These are phyloP conservation scores for Pimephales promelas DNA, from an alignment of 2,113 vertebrate genomes.

Conservation along the genomic window DNA sequence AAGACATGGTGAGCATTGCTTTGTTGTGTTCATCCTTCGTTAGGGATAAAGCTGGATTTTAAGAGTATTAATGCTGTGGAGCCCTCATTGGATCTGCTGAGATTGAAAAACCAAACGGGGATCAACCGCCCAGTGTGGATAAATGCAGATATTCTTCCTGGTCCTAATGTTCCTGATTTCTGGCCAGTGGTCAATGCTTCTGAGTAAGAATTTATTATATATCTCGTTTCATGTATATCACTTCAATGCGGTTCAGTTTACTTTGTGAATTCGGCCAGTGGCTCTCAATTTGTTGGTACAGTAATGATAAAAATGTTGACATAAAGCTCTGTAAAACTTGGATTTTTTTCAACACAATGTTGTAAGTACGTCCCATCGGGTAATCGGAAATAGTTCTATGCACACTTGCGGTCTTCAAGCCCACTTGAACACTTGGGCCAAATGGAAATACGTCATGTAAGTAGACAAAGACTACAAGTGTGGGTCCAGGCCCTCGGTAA, in stretches of 20 bases:
- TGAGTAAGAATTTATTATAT: conserved; percentile 50
- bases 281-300: background rate
- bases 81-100: conserved; percentile 72
- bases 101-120: conserved; percentile 58
- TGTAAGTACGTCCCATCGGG: too few species aligned
- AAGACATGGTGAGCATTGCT: background rate
- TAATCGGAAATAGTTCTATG: too few species aligned
- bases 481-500: too few species aligned
- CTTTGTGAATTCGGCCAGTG: background rate
- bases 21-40: conserved; percentile 11
- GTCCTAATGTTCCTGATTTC: conserved; percentile 78
- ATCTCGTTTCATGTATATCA: background rate
- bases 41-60: conserved; percentile 83
- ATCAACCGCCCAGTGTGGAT: conserved; percentile 77
- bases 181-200: conserved; percentile 72
- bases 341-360: too few species aligned
- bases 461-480: too few species aligned
- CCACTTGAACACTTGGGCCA: too few species aligned
- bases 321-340: too few species aligned
- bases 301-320: too few species aligned
- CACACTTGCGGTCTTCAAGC: too few species aligned
- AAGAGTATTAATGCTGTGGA: conserved; percentile 73
- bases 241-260: background rate
- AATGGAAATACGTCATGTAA: too few species aligned
- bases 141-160: conserved; percentile 77